Conservation (phyloP, 2,797 vertebrate genomes). For the Eospalax fontanierii region DNA sequence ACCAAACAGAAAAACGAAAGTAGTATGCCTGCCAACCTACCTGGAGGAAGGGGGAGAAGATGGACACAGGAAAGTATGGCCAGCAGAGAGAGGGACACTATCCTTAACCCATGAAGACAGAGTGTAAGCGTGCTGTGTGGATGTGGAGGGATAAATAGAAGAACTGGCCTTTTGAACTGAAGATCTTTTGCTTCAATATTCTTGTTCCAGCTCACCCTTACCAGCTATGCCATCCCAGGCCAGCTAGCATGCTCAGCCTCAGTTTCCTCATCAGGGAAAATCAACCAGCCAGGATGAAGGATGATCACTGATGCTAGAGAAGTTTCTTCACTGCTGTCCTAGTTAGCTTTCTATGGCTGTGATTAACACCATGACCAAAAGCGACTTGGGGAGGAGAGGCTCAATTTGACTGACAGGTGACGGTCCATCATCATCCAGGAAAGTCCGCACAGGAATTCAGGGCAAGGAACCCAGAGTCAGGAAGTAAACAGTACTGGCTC, state of each 20-base stretch:
- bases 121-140: not conserved
- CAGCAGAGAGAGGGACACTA: not conserved
- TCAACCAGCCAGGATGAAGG: not conserved
- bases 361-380: no score
- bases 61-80: no score
- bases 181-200: not conserved
- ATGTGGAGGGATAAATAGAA: not conserved
- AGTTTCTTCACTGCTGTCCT: not conserved
- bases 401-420: no score
- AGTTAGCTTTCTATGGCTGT: no score
- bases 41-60: no score
- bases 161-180: not conserved
- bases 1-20: not conserved
- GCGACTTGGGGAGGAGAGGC: no score
- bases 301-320: not conserved
- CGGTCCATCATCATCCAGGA: no score
- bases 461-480: no score
- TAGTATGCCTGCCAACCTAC: accelerated
- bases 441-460: no score
- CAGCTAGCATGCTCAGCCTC: not conserved
- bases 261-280: not conserved
- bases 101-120: not conserved
- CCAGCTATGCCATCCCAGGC: not conserved
- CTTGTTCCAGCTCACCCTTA: not conserved
- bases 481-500: no score